Conservation (phyloP, 2,113 vertebrate species). For the Forbesichthys agassizii region DNA sequence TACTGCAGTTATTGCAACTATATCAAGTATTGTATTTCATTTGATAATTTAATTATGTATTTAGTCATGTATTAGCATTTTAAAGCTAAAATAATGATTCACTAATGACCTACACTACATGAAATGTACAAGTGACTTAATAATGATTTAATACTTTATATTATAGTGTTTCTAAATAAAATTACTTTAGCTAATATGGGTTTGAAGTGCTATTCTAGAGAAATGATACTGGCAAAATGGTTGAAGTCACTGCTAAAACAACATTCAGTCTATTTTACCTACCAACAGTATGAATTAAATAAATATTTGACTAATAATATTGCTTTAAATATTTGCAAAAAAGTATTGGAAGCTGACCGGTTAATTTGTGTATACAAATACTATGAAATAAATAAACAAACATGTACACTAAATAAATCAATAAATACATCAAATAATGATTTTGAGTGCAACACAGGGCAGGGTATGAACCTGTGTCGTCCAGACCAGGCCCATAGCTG, state of each 20-base stretch:
- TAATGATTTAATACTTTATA: no score
- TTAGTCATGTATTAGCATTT: no score
- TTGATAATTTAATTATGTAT: no score
- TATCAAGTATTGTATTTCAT: no score
- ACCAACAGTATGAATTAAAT: neutral
- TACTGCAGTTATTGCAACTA: no score
- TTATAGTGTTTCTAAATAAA: no score
- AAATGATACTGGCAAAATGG: slow-evolving; percentile 46
- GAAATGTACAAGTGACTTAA: neutral
- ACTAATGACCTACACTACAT: slow-evolving; percentile 38
- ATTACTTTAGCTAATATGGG: slow-evolving; percentile 30
- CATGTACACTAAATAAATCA: slow-evolving; percentile 18
- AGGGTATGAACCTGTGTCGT: slow-evolving; percentile 5
- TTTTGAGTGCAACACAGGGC: neutral
- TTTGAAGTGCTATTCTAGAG: slow-evolving; percentile 31
- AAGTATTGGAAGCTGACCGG: slow-evolving; percentile 32
- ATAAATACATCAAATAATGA: neutral
- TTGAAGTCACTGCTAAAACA: slow-evolving; percentile 58
- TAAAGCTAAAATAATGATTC: neutral
- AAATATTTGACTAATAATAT: slow-evolving; percentile 34
- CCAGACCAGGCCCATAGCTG: no score
- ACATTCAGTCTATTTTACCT: slow-evolving; percentile 10
- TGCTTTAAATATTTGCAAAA: slow-evolving; percentile 36
- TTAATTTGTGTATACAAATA: slow-evolving; percentile 4
- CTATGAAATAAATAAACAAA: slow-evolving; percentile 7